Conservation (phyloP, 2,113 vertebrate genomes). For the Muscicapa adusta region DNA sequence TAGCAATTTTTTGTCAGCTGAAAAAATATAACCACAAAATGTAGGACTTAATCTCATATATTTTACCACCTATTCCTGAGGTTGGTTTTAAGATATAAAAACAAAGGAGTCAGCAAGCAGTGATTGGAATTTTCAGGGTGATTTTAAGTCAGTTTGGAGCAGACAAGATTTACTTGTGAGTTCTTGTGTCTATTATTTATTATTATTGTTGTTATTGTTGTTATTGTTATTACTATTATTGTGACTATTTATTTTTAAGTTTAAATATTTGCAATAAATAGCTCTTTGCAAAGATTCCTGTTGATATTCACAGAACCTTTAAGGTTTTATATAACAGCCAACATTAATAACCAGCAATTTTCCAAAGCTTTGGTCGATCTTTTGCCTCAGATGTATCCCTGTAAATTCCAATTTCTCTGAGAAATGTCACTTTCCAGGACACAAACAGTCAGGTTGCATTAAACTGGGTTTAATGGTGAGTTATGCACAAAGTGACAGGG, state of each 20-base stretch:
- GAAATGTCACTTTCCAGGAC: background rate
- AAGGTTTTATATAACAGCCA: background rate
- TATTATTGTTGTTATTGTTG: too few species aligned
- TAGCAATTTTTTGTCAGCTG: background rate
- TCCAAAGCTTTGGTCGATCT: background rate
- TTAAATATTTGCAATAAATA: background rate
- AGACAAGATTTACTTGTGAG: background rate
- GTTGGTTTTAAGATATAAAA: background rate
- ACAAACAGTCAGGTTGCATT: background rate
- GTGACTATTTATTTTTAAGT: too few species aligned
- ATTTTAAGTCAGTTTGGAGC: background rate
- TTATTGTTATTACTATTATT: too few species aligned
- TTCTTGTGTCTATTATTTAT: background rate
- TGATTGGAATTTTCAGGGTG: background rate
- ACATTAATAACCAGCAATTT: accelerated
- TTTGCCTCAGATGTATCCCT: background rate
- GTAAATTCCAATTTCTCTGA: background rate
- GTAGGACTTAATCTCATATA: background rate
- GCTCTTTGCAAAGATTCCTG: background rate
- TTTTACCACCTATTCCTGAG: background rate
- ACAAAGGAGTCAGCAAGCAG: background rate
- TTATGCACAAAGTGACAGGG: background rate
- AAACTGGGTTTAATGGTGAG: background rate
- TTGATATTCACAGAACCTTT: background rate
- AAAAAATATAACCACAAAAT: background rate